phyloP scores from a whole-genome alignment of 2,113 vertebrate genomes.

The Regulus satrapa region DNA sequence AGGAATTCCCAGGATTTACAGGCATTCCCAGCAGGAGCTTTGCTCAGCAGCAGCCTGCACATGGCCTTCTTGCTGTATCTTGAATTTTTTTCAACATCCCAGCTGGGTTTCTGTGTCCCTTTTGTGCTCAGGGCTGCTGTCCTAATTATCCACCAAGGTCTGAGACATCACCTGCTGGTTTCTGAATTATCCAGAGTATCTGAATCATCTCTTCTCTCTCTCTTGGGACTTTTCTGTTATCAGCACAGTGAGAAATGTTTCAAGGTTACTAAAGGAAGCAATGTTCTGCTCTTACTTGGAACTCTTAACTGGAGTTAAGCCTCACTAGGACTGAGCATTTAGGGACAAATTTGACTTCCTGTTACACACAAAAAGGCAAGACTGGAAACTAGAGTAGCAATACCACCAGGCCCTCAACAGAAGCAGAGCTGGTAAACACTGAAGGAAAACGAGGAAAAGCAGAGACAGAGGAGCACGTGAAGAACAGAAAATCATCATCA shows the following conservation, averaged over 20 bases:
- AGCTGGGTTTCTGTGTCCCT: not conserved
- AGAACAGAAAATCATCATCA: not conserved
- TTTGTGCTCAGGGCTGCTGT: not conserved
- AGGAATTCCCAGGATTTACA: not conserved
- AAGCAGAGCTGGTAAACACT: not conserved
- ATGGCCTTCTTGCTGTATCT: rapidly evolving
- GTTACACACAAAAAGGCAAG: not conserved
- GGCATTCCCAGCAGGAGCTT: not conserved
- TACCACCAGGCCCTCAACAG: not conserved
- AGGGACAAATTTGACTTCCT: not conserved
- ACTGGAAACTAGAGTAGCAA: not conserved
- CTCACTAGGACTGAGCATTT: not conserved
- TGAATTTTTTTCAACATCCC: not conserved
- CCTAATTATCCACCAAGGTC: not conserved
- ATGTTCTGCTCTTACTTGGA: not conserved
- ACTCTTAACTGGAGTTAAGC: not conserved
- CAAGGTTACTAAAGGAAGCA: conserved; percentile 11
- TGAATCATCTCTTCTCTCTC: not conserved
- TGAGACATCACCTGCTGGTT: conserved; percentile 8
- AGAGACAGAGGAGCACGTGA: rapidly evolving
- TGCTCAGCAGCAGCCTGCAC: not conserved
- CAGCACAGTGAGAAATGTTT: not conserved
- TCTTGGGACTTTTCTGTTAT: not conserved
- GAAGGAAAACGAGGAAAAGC: not conserved
- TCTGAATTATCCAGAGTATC: not conserved